Percentiles rank a stretch among this genome's conserved stretches.
Evolutionary conservation across 2,888 invertebrate genomes (phyloP).

Genomic region (Hypena proboscidalis): DNA sequence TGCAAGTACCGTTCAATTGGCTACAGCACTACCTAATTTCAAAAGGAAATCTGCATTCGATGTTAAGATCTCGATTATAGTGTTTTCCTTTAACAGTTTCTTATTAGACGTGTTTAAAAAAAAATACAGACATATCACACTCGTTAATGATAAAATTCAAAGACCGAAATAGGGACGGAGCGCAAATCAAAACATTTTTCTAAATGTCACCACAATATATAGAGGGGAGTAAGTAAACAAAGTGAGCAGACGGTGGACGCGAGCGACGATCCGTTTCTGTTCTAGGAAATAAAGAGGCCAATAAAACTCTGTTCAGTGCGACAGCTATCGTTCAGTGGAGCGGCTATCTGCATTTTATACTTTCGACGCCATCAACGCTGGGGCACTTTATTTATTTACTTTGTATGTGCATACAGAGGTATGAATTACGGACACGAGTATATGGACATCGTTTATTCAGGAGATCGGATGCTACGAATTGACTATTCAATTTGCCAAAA

Average conservation of each 20-base stretch:
- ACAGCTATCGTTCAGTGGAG: slow-evolving; percentile 68
- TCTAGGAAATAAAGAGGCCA: slow-evolving; percentile 59
- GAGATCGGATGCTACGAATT: slow-evolving; percentile 54
- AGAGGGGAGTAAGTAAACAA: slow-evolving; percentile 38
- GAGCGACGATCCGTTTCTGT: slow-evolving; percentile 44
- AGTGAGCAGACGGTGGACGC: slow-evolving; percentile 25
- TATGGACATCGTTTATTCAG: slow-evolving; percentile 65
- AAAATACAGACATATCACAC: not conserved
- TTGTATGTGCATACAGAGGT: slow-evolving; percentile 55
- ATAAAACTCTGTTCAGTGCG: slow-evolving; percentile 70
- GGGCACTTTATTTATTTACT: slow-evolving; percentile 66
- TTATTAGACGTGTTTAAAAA: not conserved
- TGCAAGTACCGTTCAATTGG: slow-evolving; percentile 59
- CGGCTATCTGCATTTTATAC: slow-evolving; percentile 78
- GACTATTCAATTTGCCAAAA: slow-evolving; percentile 8
- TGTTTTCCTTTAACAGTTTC: slow-evolving; percentile 10
- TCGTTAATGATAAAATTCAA: slow-evolving; percentile 3
- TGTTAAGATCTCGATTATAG: slow-evolving; percentile 10
- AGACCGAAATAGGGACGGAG: no score
- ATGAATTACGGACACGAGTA: slow-evolving; percentile 37
- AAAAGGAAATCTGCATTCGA: slow-evolving; percentile 38
- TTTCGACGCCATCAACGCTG: slow-evolving; percentile 57
- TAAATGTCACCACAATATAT: slow-evolving; percentile 28
- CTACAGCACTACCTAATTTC: slow-evolving; percentile 47
- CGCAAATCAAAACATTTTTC: slow-evolving; percentile 23